Evolutionary conservation across 2,888 invertebrate genomes (phyloP).

Genomic region (Drosophila prolongata): DNA sequence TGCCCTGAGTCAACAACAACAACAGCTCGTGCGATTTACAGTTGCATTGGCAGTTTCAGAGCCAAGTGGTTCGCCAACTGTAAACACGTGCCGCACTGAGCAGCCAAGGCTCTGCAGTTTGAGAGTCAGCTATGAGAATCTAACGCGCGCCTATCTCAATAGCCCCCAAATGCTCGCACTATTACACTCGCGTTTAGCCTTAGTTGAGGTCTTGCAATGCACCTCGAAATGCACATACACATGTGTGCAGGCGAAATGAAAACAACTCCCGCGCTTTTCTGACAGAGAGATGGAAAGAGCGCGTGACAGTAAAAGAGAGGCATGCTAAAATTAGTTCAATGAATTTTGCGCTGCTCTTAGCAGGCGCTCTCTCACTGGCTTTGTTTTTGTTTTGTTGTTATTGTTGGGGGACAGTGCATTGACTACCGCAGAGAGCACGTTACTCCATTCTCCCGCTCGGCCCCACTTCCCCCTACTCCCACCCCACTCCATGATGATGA

Average conservation of each 20-base stretch:
- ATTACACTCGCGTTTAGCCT: constrained; percentile 64
- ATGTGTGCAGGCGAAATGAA: constrained; percentile 30
- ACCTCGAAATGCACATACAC: constrained; percentile 72
- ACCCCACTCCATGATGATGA: constrained; percentile 55
- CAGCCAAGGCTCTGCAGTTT: constrained; percentile 70
- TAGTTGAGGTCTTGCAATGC: constrained; percentile 78
- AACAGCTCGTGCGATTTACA: constrained; percentile 26
- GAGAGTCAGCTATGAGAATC: constrained; percentile 38
- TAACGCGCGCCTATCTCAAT: constrained; percentile 74
- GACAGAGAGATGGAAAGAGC: constrained; percentile 25
- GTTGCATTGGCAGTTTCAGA: constrained; percentile 30
- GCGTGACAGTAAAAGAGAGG: constrained; percentile 34
- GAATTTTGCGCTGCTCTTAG: constrained; percentile 60
- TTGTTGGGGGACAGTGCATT: constrained; percentile 66
- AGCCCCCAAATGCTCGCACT: constrained; percentile 71
- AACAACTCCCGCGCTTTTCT: constrained; percentile 75
- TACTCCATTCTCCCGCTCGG: constrained; percentile 46
- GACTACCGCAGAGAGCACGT: constrained; percentile 57
- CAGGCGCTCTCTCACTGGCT: constrained; percentile 26
- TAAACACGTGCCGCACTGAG: constrained; percentile 68
- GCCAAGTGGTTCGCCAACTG: constrained; percentile 50
- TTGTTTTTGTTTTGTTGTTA: constrained; percentile 72
- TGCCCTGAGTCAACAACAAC: constrained; percentile 33
- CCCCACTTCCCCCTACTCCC: neutral
- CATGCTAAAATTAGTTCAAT: constrained; percentile 73